Evolutionary conservation across 1,140 invertebrate species (phyloP), one percentile per base, ranked within the genome.

Genomic region (Zaprionus gabonicus): DNA sequence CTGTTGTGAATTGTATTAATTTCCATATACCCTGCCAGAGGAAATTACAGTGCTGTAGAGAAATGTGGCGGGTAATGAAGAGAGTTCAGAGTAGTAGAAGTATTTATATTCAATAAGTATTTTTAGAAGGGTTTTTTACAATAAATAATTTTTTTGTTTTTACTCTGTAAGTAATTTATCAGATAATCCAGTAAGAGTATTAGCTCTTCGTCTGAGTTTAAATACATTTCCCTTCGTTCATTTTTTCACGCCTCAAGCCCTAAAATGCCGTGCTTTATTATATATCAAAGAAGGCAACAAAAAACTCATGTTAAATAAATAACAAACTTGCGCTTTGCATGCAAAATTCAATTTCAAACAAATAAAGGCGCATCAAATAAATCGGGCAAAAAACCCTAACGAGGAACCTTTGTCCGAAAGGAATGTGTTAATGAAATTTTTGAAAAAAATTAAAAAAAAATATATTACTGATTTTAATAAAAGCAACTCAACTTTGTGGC

Each of bases 1-100:
- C 55, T 44, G 56, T 63, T 75, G 70, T 79, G 71, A 44, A 86
- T 86, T 20, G 20, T 25, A 51, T 51, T 51, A 51, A 51, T 51
- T 51, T 51, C 1, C 12, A 25, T 51, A 51, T 51, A 25, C 46
- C 20, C 46, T 51, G 9, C 9, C 12, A 51, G 20, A 12, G 46
- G 2, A 17, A 17, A 46, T 20, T 46, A 10, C 9, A 9, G 0
- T 17, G 7, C 0, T 46, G 41, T 46, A n/a, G 17, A 1, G n/a
- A n/a, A 46, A 46, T 10, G 41, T 44, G 6, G 17, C 6, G 20
- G 17, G 20, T 23, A 12, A 4, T 3, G 13, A 44, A 17, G 9
- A 34, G 31, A 3, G 31, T 31, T 31, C 2, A 44, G 15, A 2
- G 15, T 4, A 23, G 23, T 20, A 20, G 20, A 20, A 23, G 23